Percentiles rank a stretch among this genome's conserved stretches.
Evolutionary conservation across 1,140 invertebrate genomes (phyloP).

Genomic region (Polypedilum vanderplanki): DNA sequence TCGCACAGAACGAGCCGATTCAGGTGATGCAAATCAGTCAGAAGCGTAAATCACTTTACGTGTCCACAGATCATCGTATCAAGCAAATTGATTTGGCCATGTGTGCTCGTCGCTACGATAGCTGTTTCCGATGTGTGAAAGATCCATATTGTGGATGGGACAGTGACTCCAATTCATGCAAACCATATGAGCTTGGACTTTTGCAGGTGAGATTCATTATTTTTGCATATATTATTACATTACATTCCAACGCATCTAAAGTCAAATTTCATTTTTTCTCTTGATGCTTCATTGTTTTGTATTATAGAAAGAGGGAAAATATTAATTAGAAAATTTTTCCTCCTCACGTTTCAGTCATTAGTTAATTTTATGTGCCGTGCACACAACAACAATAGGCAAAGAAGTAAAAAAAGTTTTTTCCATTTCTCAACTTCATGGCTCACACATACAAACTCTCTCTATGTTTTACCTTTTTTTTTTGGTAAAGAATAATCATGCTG

Average conservation of each 20-base stretch:
- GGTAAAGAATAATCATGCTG: too few species aligned
- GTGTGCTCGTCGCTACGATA: slow-evolving; percentile 65
- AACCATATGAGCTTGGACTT: slow-evolving; percentile 60
- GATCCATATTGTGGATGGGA: slow-evolving; percentile 83
- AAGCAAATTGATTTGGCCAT: slow-evolving; percentile 68
- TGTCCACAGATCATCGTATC: slow-evolving; percentile 66
- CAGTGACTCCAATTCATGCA: slow-evolving; percentile 64
- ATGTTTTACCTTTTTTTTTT: too few species aligned
- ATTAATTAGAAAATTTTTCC: slow-evolving; percentile 29
- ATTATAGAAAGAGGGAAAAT: slow-evolving; percentile 39
- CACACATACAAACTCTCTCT: too few species aligned
- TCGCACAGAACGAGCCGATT: slow-evolving; percentile 64
- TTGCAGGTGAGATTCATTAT: slow-evolving; percentile 39
- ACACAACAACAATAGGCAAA: background rate
- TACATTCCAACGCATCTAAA: too few species aligned
- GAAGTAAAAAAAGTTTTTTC: background rate
- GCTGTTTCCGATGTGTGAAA: slow-evolving; percentile 67
- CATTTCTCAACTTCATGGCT: background rate
- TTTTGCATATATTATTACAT: too few species aligned
- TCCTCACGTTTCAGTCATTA: slow-evolving; percentile 26
- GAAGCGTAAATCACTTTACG: slow-evolving; percentile 63
- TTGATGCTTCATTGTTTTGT: too few species aligned
- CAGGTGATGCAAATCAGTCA: slow-evolving; percentile 65
- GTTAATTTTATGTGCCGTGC: slow-evolving; percentile 24
- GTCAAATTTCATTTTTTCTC: too few species aligned